Evolutionary conservation across 2,888 invertebrate species (phyloP), one percentile per base, ranked within the genome.

Genomic region (Noctua janthe): DNA sequence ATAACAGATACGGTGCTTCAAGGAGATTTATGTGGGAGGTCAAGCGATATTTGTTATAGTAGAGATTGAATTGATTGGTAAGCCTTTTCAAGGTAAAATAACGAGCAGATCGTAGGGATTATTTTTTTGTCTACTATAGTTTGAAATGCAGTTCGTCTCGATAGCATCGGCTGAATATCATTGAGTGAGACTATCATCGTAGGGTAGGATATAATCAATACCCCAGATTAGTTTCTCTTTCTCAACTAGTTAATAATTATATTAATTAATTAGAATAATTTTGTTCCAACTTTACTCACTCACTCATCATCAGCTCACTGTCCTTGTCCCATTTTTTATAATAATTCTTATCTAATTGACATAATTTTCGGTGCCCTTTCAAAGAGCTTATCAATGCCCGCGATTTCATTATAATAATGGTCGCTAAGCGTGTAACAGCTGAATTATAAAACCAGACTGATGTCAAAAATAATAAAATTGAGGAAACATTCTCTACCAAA

Each of bases 1-100:
- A 81, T 69, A 62, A 71, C 54, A 20, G n/a, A 75, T 71, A 75
- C 15, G 15, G 5, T 39, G 8, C 56, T 80, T 59, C 71, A 54
- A 17, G 43, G 15, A 71, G 80, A 73, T 66, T 80, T 73, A 73
- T 1, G 39, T 43, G 2, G 1, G 39, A 69, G 35, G 69, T 70
- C 69, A 70, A 11, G 35, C 13, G 3, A 39, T 23, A 11, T 47
- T 66, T 72, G 39, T 70, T 29, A 43, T 17, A 15, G 62, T 62
- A 39, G 39, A 39, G n/a, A 82, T 80, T 71, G 56, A 10, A 11
- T 79, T 51, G 17, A 78, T 35, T 54, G 3, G 11, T 20, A 35
- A 54, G 35, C 43, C n/a, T 17, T 51, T 51, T 29, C 1, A 56
- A 29, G 29, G 29, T 39, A 23, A 13, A 67, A 13, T 17, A n/a